Percentiles rank a stretch among this genome's conserved stretches.
Evolutionary conservation across 23 tunicate genomes (phyloP).

Genomic region (Trididemnum miniatum): DNA sequence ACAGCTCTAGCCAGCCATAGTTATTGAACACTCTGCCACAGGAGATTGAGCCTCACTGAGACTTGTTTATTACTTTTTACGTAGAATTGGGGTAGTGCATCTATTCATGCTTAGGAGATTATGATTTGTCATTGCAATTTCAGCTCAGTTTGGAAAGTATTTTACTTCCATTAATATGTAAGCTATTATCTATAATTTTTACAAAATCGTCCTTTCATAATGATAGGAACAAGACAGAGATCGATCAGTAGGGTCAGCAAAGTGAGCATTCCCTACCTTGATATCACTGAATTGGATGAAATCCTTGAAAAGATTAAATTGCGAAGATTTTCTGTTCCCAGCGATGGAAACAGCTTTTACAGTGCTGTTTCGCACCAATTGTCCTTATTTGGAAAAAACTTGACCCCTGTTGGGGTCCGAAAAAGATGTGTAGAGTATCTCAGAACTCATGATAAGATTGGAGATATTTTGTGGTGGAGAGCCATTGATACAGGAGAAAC

Average conservation of each 20-base stretch:
- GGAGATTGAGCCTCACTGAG: too few relatives aligned
- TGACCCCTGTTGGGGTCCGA: constrained; percentile 21
- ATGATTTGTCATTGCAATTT: too few relatives aligned
- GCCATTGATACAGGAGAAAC: constrained; percentile 36
- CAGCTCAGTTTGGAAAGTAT: too few relatives aligned
- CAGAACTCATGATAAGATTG: constrained; percentile 23
- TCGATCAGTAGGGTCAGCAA: constrained; percentile 5
- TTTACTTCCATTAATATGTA: too few relatives aligned
- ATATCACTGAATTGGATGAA: background rate
- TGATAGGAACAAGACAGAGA: constrained; percentile 6
- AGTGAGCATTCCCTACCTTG: constrained; percentile 2
- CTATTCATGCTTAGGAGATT: too few relatives aligned
- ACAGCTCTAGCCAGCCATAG: too few relatives aligned
- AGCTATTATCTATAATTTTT: too few relatives aligned
- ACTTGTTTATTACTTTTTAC: too few relatives aligned
- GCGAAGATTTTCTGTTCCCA: constrained; percentile 1
- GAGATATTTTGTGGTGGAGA: constrained; percentile 25
- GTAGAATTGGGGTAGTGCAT: too few relatives aligned
- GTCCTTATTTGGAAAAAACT: background rate
- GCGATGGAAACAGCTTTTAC: constrained; percentile 79
- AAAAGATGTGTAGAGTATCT: constrained; percentile 32
- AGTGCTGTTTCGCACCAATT: constrained; percentile 67
- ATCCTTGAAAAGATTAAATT: background rate
- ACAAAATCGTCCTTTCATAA: too few relatives aligned
- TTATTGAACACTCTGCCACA: too few relatives aligned